Evolutionary conservation across 2,797 vertebrate species (phyloP), one percentile per base, ranked within the genome.

Genomic region (Propithecus deckenii): DNA sequence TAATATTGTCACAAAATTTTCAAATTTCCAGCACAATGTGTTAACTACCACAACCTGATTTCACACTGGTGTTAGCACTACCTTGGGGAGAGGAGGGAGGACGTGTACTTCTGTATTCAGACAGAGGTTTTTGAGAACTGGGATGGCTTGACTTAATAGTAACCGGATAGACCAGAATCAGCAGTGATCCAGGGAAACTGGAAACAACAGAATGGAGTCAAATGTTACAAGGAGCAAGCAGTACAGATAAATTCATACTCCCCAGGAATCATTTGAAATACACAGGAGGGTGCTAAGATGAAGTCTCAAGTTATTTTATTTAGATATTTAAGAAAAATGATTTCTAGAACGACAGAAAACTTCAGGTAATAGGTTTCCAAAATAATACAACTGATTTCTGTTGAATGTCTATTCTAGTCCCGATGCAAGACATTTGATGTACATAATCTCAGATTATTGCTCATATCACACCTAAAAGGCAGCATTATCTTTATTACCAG

Each of bases 311-410:
- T 48, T 80, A 86, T 41, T 97, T 81, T 65, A 86, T 55, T 85
- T 85, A 67, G 13, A 50, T 50, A 67, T 76, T 97, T 30, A 95
- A 76, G 43, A 93, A 93, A 76, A 35, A 5, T 85, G 43, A 89
- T 84, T 91, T 12, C 5, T 84, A 41, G 65, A 71, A 88, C 28
- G 41, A n/a, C 91, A 91, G 35, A 89, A 95, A 86, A 52, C 14
- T 48, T 85, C n/a, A 41, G 25, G 18, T 38, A 91, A 20, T 48
- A 55, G 32, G 76, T 65, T 84, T 87, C 14, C 17, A 25, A 41
- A 76, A 46, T 83, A 75, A 69, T 63, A 80, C 2, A 92, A 63
- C 9, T 89, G 25, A 8, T 84, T 96, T 95, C 28, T 79, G 22
- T 75, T 93, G 30, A 86, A 38, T 86, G 41, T 76, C 35, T 76